phyloP scores from a whole-genome alignment of 2,113 vertebrate genomes.

The Psittacara wagleri region DNA sequence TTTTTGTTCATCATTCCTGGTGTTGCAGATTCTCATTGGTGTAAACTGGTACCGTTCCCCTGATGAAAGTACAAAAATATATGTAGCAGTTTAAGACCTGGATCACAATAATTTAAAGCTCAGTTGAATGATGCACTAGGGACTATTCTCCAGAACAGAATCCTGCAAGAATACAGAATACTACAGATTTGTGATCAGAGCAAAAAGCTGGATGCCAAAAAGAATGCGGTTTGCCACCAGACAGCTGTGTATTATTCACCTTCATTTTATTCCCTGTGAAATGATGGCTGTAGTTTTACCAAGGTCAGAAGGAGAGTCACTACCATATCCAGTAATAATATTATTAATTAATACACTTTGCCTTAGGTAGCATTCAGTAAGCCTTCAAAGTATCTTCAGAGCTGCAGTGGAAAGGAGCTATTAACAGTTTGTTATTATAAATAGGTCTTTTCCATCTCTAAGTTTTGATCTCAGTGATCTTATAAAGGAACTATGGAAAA shows the following conservation, averaged over 20 bases:
- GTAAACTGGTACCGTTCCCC: background rate
- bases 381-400: background rate
- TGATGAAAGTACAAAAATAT: background rate
- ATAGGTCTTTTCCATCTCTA: constrained; percentile 52
- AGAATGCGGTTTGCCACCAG: background rate
- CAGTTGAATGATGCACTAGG: background rate
- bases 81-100: background rate
- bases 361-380: background rate
- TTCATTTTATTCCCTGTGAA: background rate
- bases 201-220: background rate
- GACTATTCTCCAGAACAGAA: background rate
- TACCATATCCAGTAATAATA: background rate
- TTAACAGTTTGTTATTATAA: constrained; percentile 53
- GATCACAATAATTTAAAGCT: background rate
- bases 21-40: background rate
- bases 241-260: background rate
- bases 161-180: background rate
- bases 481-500: constrained; percentile 43
- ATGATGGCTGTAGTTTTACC: background rate
- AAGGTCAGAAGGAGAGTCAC: constrained; percentile 7
- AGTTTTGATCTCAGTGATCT: constrained; percentile 45
- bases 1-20: background rate
- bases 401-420: constrained; percentile 18
- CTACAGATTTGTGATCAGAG: background rate
- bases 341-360: constrained; percentile 16